A percentile compares a stretch with the other conserved stretches of the same genome.
These are phyloP conservation scores for Trachelus tabidus DNA, from an alignment of 2,888 invertebrate genomes.

Conservation along the genomic window DNA sequence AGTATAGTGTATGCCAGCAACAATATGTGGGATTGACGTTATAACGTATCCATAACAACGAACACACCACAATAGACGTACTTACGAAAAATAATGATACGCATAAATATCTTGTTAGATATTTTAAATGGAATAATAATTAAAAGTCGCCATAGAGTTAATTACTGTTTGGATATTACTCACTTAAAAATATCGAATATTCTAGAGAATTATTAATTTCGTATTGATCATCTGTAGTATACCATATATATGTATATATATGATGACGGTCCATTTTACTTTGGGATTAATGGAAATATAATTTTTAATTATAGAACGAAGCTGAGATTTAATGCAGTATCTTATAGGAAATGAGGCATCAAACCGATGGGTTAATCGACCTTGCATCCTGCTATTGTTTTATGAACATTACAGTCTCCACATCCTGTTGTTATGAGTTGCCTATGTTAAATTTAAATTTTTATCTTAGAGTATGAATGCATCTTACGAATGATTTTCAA, in stretches of 20 bases:
- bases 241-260: background rate
- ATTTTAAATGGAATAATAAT: background rate
- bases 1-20: slow-evolving; percentile 22
- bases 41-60: slow-evolving; percentile 54
- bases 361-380: slow-evolving; percentile 1
- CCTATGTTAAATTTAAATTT: background rate
- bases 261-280: background rate
- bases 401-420: background rate
- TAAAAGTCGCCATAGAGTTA: background rate
- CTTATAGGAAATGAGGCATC: slow-evolving; percentile 1
- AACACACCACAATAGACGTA: slow-evolving; percentile 44
- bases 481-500: background rate
- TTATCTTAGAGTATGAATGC: background rate
- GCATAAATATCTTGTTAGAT: slow-evolving; percentile 8
- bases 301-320: background rate
- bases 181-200: background rate
- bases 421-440: background rate
- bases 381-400: slow-evolving; percentile 10
- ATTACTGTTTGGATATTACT: background rate
- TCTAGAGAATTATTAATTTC: background rate
- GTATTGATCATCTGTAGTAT: background rate
- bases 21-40: slow-evolving; percentile 14
- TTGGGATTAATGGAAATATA: background rate
- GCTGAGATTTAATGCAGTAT: background rate
- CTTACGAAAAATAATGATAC: slow-evolving; percentile 23